phyloP scores from a whole-genome alignment of 2,888 invertebrate species.

The Sinodicranocentrus sp. region DNA sequence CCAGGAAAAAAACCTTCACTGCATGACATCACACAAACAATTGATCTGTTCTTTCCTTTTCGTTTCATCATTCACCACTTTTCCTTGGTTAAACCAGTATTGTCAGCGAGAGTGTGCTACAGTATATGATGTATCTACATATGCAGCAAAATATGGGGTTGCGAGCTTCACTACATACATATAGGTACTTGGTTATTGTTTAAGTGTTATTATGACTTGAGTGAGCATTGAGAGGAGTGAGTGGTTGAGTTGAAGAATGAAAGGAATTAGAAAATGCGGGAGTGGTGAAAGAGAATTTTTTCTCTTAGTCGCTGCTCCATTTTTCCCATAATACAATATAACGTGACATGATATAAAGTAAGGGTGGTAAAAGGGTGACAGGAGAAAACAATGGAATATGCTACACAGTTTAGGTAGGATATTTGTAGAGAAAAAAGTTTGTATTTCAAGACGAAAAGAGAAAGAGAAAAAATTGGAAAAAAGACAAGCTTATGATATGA shows the following conservation, averaged over 20 bases:
- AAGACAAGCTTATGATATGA: constrained; percentile 33
- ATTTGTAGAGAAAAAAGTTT: too few species aligned
- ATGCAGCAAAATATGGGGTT: background rate
- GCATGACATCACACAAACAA: constrained; percentile 40
- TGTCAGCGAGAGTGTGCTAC: too few species aligned
- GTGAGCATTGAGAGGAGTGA: constrained; percentile 7
- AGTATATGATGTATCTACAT: background rate
- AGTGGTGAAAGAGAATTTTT: background rate
- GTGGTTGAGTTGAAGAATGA: constrained; percentile 7
- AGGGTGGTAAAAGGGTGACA: too few species aligned
- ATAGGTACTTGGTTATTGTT: background rate
- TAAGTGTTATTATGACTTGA: constrained; percentile 5
- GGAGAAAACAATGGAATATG: too few species aligned
- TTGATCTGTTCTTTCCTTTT: constrained; percentile 23
- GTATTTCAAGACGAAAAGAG: too few species aligned
- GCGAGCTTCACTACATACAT: background rate
- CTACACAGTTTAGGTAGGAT: too few species aligned
- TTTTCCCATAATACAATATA: too few species aligned
- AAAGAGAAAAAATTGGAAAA: constrained; percentile 9
- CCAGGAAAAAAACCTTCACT: constrained; percentile 16
- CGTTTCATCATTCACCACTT: constrained; percentile 42
- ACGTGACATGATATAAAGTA: too few species aligned
- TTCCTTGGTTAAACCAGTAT: too few species aligned
- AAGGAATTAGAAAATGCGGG: constrained; percentile 9
- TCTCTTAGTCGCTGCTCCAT: too few species aligned